phyloP scores from a whole-genome alignment of 1,140 invertebrate species.

The Sitophilus oryzae region DNA sequence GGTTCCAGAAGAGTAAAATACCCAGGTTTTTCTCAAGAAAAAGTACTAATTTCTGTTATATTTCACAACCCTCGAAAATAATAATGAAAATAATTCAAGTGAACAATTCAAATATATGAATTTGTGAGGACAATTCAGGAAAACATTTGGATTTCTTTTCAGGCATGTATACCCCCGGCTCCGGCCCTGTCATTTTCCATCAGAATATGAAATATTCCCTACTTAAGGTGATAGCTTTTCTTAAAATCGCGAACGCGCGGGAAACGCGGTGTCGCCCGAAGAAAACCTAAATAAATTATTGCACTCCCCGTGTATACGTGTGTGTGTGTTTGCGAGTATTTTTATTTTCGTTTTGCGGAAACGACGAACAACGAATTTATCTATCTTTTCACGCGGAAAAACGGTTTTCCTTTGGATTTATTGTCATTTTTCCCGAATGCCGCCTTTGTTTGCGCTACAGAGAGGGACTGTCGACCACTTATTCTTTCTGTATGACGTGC shows the following conservation, averaged over 20 bases:
- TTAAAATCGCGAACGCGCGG: slow-evolving; percentile 36
- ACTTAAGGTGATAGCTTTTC: slow-evolving; percentile 43
- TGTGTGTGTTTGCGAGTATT: slow-evolving; percentile 20
- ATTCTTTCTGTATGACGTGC: too few species aligned
- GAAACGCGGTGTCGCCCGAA: slow-evolving; percentile 32
- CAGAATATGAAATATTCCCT: slow-evolving; percentile 40
- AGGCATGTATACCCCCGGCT: too few species aligned
- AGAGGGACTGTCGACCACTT: too few species aligned
- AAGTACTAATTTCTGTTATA: too few species aligned
- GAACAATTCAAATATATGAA: too few species aligned
- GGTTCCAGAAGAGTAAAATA: too few species aligned
- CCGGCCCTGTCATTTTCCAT: slow-evolving; percentile 15
- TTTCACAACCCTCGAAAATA: too few species aligned
- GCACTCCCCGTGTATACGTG: background rate
- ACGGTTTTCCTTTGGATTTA: slow-evolving; percentile 9
- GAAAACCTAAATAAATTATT: slow-evolving; percentile 37
- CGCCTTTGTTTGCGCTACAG: too few species aligned
- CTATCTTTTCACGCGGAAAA: slow-evolving; percentile 17
- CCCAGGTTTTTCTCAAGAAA: too few species aligned
- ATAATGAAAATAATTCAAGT: too few species aligned
- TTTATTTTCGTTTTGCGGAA: slow-evolving; percentile 26
- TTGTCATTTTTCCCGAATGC: background rate
- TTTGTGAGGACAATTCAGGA: too few species aligned
- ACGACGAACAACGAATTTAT: slow-evolving; percentile 19
- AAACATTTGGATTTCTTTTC: too few species aligned